Conservation (phyloP, 2,113 vertebrate genomes). For the Pantherophis guttatus region DNA sequence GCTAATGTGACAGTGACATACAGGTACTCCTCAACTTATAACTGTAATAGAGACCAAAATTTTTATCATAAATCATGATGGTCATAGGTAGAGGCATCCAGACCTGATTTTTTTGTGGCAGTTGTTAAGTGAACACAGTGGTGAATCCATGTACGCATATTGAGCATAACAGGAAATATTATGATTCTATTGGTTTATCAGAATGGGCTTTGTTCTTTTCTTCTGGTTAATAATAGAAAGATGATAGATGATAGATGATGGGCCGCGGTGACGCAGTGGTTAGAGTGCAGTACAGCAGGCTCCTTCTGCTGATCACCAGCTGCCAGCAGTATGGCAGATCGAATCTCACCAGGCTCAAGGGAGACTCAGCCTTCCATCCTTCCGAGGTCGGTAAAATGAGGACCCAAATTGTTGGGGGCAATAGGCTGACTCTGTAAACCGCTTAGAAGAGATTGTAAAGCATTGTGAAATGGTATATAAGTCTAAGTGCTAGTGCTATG, state of each 20-base stretch:
- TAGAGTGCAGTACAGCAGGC: no score
- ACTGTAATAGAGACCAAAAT: not conserved
- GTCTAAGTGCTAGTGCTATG: no score
- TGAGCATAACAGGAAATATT: not conserved
- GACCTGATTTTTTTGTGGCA: not conserved
- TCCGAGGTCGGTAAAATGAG: no score
- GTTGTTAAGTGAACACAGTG: not conserved
- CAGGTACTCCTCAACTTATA: not conserved
- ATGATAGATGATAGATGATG: not conserved
- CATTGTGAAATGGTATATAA: no score
- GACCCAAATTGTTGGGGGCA: no score
- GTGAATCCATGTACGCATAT: not conserved
- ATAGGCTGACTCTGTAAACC: no score
- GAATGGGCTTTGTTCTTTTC: not conserved
- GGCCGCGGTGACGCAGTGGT: no score
- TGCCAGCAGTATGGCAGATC: no score
- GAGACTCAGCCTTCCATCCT: no score
- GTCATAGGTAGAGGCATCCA: not conserved
- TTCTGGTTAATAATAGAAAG: not conserved
- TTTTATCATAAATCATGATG: not conserved
- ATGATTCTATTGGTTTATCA: not conserved
- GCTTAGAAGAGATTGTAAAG: no score
- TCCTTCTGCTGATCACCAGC: no score
- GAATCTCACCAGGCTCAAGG: no score
- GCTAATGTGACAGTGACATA: not conserved